Percentiles rank a stretch among this genome's conserved stretches.
phyloP scores from a whole-genome alignment of 2,888 invertebrate genomes.

The Cheilosia grossa region DNA sequence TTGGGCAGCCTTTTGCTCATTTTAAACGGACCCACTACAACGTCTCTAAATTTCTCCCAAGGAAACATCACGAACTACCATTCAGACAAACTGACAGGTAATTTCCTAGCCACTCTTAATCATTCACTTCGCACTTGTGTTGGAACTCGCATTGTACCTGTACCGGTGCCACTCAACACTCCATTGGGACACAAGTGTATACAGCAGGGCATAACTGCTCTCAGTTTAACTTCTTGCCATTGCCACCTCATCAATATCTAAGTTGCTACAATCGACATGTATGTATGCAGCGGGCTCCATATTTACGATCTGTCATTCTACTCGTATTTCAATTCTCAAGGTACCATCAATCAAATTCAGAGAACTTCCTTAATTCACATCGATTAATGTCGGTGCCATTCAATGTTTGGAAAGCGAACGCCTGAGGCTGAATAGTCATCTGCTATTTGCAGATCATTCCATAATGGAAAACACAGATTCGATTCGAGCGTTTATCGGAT shows the following conservation, averaged over 20 bases:
- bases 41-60: background rate
- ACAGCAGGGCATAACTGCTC: background rate
- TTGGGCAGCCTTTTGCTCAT: background rate
- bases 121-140: slow-evolving; percentile 7
- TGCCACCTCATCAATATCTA: slow-evolving; percentile 21
- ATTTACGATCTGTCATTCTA: slow-evolving; percentile 18
- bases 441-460: slow-evolving; percentile 20
- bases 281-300: slow-evolving; percentile 2
- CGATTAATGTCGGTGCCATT: slow-evolving; percentile 30
- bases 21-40: background rate
- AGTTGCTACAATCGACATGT: background rate
- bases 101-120: slow-evolving; percentile 20
- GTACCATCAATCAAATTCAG: slow-evolving; percentile 30
- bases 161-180: slow-evolving; percentile 1
- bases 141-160: background rate
- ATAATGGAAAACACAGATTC: slow-evolving; percentile 9
- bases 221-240: slow-evolving; percentile 23
- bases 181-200: slow-evolving; percentile 4
- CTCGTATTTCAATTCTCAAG: slow-evolving; percentile 17
- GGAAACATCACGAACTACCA: slow-evolving; percentile 4
- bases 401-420: background rate
- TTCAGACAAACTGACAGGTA: slow-evolving; percentile 15
- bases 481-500: background rate
- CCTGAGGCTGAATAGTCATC: slow-evolving; percentile 9
- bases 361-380: slow-evolving; percentile 32